Conservation (phyloP, 2,797 vertebrate species). For the Muraenolepis orangiensis region DNA sequence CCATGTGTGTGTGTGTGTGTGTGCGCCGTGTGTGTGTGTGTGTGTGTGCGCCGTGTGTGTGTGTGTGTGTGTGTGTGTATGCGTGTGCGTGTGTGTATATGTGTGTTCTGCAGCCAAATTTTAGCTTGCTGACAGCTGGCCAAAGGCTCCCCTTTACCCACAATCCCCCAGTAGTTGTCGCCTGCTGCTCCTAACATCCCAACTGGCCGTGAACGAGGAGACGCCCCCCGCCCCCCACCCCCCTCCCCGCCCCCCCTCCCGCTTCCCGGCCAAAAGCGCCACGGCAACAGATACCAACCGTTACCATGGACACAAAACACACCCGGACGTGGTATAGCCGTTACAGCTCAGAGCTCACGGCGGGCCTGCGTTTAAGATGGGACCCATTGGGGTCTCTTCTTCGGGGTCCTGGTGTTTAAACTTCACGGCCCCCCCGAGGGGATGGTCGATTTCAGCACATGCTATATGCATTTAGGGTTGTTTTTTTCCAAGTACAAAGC, state of each 20-base stretch:
- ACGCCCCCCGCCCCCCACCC: no score
- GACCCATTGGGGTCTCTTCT: no score
- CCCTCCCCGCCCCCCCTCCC: conserved; percentile 14
- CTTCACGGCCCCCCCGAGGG: neutral
- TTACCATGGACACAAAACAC: neutral
- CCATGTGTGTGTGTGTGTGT: conserved; percentile 1
- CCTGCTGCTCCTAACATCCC: neutral
- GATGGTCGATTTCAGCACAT: neutral
- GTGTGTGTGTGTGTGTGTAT: conserved; percentile 17
- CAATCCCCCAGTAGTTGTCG: conserved; percentile 9
- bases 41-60: no score
- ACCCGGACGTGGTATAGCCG: neutral
- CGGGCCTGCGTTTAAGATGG: neutral
- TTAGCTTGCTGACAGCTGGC: conserved; percentile 49
- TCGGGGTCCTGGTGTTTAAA: neutral
- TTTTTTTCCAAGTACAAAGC: neutral
- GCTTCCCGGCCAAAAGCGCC: neutral
- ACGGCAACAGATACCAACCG: neutral
- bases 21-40: neutral
- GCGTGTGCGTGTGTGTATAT: neutral
- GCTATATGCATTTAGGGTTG: neutral
- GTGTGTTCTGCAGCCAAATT: conserved; percentile 50
- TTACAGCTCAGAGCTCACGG: neutral
- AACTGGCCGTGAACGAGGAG: neutral
- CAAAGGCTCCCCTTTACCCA: conserved; percentile 22